Evolutionary conservation across 2,888 invertebrate genomes (phyloP).

Genomic region (Melangyna quadrimaculata): DNA sequence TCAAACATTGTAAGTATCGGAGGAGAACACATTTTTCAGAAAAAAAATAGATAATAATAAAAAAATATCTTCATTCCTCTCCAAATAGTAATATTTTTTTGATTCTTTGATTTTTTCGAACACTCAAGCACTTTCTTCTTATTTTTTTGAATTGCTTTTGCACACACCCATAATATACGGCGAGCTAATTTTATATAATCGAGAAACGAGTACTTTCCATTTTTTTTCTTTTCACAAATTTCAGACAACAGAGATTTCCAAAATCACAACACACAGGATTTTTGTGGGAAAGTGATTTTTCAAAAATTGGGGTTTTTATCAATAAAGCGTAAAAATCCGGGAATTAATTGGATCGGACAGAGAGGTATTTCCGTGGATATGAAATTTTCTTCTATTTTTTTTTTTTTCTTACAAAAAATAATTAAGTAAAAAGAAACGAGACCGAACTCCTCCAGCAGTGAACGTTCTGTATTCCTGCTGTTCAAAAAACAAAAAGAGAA

Average conservation of each 20-base stretch:
- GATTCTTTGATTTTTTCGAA: constrained; percentile 13
- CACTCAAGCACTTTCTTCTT: constrained; percentile 46
- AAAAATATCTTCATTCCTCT: constrained; percentile 68
- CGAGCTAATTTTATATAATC: constrained; percentile 71
- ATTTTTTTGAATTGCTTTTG: constrained; percentile 45
- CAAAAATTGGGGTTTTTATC: neutral
- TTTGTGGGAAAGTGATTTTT: neutral
- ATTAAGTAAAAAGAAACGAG: constrained; percentile 6
- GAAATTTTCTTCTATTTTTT: neutral
- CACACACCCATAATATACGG: constrained; percentile 54
- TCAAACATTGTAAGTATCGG: constrained; percentile 56
- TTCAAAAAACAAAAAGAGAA: constrained; percentile 39
- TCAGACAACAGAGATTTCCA: constrained; percentile 35
- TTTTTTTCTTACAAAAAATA: neutral
- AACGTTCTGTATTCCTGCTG: constrained; percentile 26
- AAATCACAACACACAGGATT: constrained; percentile 21
- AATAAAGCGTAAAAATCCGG: constrained; percentile 32
- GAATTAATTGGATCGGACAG: neutral
- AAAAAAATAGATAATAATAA: constrained; percentile 13
- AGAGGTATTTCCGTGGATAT: neutral
- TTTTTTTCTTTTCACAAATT: constrained; percentile 48
- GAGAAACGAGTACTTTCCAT: constrained; percentile 59
- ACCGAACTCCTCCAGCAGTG: constrained; percentile 50
- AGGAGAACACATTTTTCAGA: constrained; percentile 12
- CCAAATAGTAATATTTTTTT: constrained; percentile 58